Evolutionary conservation across 2,797 vertebrate genomes (phyloP), one percentile per base, ranked within the genome.

Genomic region (Austrolebias charrua): DNA sequence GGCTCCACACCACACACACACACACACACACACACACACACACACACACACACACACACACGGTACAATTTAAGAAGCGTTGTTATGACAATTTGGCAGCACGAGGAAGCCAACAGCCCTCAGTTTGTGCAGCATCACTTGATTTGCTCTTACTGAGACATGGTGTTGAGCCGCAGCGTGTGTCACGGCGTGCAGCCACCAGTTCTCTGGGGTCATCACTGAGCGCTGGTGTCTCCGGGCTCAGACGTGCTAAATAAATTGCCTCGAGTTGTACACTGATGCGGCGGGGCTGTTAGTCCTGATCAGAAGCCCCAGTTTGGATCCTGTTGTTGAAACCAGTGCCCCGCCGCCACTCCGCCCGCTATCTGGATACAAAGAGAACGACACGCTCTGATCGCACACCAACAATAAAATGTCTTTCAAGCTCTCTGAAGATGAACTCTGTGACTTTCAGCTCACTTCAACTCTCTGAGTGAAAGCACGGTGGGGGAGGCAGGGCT

Each of bases 1-100:
- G 89, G 84, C 83, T 82, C 83, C 73, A 76, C 60, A 69, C 85
- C 76, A 70, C 57, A 4, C 72, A 40, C 38, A 11, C 38, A 9
- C 35, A 38, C 35, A 38, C 35, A 9, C 35, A 40, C 38, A 9
- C 76, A 14, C 56, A 64, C 49, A 49, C 74, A 57, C 72, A 40
- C 38, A 11, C 38, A 9, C 35, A 38, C 35, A 38, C 35, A 9
- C 35, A 40, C 38, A 11, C 76, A 14, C 56, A 64, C 49, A 49
- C 72, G 55, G 46, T 73, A 75, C 79, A 74, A 85, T 80, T 78
- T 84, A 86, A 87, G 80, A 80, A 62, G 63, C 63, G 28, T 74
- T 71, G 60, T 86, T 84, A 65, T 84, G 86, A 86, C 80, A 82
- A 78, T 84, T 78, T 82, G 85, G 87, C 82, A 84, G 76, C 63